A percentile compares a stretch with the other conserved stretches of the same genome.
phyloP scores from a whole-genome alignment of 1,140 invertebrate species.

The Frieseomelitta varia region DNA sequence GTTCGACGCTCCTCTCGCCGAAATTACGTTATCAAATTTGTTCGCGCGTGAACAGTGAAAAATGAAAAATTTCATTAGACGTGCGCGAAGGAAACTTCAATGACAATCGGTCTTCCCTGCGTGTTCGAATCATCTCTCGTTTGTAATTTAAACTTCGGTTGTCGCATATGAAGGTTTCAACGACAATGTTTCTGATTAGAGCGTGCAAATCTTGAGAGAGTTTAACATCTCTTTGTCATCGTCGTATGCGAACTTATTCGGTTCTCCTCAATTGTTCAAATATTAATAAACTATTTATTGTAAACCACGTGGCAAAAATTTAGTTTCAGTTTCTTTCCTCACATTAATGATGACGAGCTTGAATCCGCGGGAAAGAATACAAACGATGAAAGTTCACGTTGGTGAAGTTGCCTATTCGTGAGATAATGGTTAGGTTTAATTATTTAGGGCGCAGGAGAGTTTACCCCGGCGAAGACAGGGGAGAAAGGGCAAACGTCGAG shows the following conservation, averaged over 20 bases:
- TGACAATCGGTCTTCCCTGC: not conserved
- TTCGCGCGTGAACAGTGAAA: not conserved
- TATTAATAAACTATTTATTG: too few relatives aligned
- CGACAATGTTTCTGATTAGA: too few relatives aligned
- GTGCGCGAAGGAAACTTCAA: not conserved
- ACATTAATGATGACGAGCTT: not conserved
- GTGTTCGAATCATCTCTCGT: not conserved
- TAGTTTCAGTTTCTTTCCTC: too few relatives aligned
- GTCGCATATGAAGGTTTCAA: too few relatives aligned
- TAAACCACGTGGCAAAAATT: too few relatives aligned
- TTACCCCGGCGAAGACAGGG: slow-evolving; percentile 11
- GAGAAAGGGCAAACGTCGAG: slow-evolving; percentile 34
- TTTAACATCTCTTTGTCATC: too few relatives aligned
- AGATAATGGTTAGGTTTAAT: slow-evolving; percentile 48
- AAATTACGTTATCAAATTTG: slow-evolving; percentile 28
- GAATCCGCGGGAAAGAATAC: not conserved
- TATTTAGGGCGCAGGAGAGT: slow-evolving; percentile 45
- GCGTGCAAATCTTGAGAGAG: too few relatives aligned
- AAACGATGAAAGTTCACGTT: not conserved
- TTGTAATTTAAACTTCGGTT: not conserved
- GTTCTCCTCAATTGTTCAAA: too few relatives aligned
- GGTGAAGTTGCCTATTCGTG: slow-evolving; percentile 16
- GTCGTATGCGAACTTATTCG: too few relatives aligned
- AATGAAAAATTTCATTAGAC: slow-evolving; percentile 26
- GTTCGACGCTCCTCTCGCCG: not conserved